These are phyloP conservation scores for Ameiurus melas DNA, from an alignment of 2,113 vertebrate species.

Conservation along the genomic window DNA sequence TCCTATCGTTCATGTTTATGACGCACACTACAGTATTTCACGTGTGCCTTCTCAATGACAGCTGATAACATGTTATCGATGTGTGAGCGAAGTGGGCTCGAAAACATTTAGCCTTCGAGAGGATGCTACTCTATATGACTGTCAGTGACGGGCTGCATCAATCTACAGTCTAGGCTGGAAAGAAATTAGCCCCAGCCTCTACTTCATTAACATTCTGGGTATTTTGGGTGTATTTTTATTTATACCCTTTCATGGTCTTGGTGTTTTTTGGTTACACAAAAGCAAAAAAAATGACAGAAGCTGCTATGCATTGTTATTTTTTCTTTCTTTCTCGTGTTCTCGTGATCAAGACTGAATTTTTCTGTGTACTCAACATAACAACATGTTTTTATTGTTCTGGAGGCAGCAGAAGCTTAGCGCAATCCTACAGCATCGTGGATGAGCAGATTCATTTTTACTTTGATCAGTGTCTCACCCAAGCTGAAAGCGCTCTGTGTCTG, in stretches of 20 bases:
- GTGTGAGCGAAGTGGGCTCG: not conserved
- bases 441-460: too few relatives aligned
- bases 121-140: not conserved
- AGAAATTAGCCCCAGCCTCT: not conserved
- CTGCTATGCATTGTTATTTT: too few relatives aligned
- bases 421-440: too few relatives aligned
- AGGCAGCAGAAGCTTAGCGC: too few relatives aligned
- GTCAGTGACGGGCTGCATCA: not conserved
- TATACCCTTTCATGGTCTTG: not conserved
- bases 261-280: not conserved
- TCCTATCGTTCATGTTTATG: not conserved
- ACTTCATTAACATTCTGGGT: not conserved
- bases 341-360: too few relatives aligned
- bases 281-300: not conserved
- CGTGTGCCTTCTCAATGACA: not conserved
- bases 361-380: too few relatives aligned
- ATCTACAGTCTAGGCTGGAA: not conserved
- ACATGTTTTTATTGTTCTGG: too few relatives aligned
- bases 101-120: not conserved
- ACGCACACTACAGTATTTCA: not conserved
- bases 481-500: too few relatives aligned
- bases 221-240: not conserved
- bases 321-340: too few relatives aligned
- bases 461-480: too few relatives aligned
- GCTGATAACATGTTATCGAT: not conserved